A percentile compares a stretch with the other conserved stretches of the same genome.
Evolutionary conservation across 2,113 vertebrate species (phyloP).

Genomic region (Pterocles burchelli): DNA sequence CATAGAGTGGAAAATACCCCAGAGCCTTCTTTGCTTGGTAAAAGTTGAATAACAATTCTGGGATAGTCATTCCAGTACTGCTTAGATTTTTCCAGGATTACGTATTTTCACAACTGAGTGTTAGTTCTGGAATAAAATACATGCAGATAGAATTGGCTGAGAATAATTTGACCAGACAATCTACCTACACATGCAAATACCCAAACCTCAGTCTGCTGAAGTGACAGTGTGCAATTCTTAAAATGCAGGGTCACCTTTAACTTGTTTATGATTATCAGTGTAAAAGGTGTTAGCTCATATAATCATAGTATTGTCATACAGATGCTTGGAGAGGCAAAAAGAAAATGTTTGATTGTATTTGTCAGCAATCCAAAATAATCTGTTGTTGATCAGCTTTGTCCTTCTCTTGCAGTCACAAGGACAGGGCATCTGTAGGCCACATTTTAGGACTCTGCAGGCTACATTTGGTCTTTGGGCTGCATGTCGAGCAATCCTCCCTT

Average conservation of each 20-base stretch:
- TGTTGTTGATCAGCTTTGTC: constrained; percentile 59
- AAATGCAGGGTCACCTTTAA: neutral
- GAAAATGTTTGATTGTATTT: constrained; percentile 26
- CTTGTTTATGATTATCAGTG: neutral
- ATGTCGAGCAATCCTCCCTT: constrained; percentile 71
- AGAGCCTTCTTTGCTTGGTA: neutral
- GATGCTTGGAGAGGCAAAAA: neutral
- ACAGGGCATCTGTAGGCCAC: constrained; percentile 56
- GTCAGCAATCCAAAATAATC: constrained; percentile 18
- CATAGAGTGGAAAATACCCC: neutral
- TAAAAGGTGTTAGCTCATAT: neutral
- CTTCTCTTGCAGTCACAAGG: constrained; percentile 67
- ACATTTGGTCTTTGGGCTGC: constrained; percentile 59
- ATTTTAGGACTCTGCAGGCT: constrained; percentile 70
- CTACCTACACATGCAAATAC: neutral
- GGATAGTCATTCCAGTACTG: neutral
- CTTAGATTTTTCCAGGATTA: neutral
- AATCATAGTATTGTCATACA: neutral
- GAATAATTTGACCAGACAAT: neutral
- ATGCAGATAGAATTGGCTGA: neutral
- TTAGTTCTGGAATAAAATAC: neutral
- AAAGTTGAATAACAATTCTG: neutral
- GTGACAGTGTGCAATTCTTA: neutral
- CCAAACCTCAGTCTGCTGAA: neutral
- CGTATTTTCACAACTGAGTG: neutral